Percentiles rank a stretch among this genome's conserved stretches.
Conservation (phyloP, 2,797 vertebrate genomes). For the Emys orbicularis region DNA sequence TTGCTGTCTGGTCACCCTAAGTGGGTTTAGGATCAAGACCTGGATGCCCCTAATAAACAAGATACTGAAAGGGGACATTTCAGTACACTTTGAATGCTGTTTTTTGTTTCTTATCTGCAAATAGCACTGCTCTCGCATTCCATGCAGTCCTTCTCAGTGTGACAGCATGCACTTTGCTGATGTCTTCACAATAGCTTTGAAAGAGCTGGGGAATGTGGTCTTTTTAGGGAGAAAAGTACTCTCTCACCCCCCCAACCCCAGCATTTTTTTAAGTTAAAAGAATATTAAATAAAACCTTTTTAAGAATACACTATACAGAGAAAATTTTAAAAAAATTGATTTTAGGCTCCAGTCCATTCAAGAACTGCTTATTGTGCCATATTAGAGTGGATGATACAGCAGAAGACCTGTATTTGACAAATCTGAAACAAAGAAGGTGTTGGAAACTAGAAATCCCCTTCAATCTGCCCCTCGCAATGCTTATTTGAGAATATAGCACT, state of each 20-base stretch:
- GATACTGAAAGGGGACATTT: neutral
- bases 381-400: neutral
- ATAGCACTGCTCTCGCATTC: neutral
- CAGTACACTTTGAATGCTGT: neutral
- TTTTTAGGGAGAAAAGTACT: neutral
- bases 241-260: no score
- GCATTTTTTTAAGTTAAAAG: neutral
- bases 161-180: neutral
- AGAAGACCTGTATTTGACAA: neutral
- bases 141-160: neutral
- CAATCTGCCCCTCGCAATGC: fast-evolving
- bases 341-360: neutral
- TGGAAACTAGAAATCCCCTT: neutral
- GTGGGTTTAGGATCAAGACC: neutral
- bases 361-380: neutral
- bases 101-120: neutral
- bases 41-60: fast-evolving
- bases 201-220: neutral
- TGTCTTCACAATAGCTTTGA: neutral
- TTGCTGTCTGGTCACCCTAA: no score
- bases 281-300: neutral
- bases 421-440: neutral
- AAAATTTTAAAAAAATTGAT: neutral
- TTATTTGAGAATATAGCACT: neutral
- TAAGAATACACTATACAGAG: neutral